Evolutionary conservation across 2,888 invertebrate species (phyloP).

Genomic region (Phragmatobia fuliginosa): DNA sequence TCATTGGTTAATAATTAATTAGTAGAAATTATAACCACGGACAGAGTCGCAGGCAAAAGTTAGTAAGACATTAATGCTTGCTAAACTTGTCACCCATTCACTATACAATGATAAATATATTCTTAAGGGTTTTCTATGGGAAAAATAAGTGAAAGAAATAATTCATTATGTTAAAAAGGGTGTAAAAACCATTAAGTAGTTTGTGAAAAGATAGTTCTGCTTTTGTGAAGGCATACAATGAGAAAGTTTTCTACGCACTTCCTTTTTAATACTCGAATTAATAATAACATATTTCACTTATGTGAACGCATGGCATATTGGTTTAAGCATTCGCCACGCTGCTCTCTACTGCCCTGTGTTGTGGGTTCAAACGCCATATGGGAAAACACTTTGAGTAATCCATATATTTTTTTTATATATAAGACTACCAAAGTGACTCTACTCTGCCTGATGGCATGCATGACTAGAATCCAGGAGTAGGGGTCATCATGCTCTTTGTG

Average conservation of each 20-base stretch:
- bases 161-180: conserved; percentile 58
- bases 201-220: conserved; percentile 53
- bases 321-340: too few relatives aligned
- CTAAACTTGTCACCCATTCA: conserved; percentile 5
- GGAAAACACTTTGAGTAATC: too few relatives aligned
- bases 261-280: conserved; percentile 25
- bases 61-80: not conserved
- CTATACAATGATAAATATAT: conserved; percentile 24
- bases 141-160: conserved; percentile 45
- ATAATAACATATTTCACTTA: conserved; percentile 8
- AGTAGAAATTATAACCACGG: too few relatives aligned
- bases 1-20: too few relatives aligned
- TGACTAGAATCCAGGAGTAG: too few relatives aligned
- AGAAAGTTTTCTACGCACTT: conserved; percentile 41
- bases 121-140: conserved; percentile 25
- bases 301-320: too few relatives aligned
- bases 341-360: too few relatives aligned
- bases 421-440: too few relatives aligned
- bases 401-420: too few relatives aligned
- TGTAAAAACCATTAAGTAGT: conserved; percentile 50
- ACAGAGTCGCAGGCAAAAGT: not conserved
- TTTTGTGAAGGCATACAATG: conserved; percentile 52
- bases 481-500: too few relatives aligned
- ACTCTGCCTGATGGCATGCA: too few relatives aligned
- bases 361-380: too few relatives aligned